These are phyloP conservation scores for Oxygymnocypris stewartii DNA, from an alignment of 2,113 vertebrate species.

Conservation along the genomic window DNA sequence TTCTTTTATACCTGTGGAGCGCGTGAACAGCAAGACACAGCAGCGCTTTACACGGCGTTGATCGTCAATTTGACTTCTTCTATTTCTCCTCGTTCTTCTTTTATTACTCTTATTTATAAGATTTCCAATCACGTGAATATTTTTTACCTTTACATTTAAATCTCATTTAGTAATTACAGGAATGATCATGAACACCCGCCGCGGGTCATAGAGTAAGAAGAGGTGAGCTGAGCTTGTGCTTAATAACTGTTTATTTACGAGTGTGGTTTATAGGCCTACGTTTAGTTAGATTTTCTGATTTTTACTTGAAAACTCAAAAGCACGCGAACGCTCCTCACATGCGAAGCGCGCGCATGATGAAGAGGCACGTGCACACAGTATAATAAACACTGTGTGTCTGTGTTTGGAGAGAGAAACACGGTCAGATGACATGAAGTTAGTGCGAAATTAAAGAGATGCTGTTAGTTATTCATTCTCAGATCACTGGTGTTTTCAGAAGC, in stretches of 20 bases:
- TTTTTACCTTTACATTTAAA: background rate
- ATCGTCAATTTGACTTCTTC: background rate
- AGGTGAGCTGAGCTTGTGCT: background rate
- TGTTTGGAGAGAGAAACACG: background rate
- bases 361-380: background rate
- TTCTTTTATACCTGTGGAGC: background rate
- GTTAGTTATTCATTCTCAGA: background rate
- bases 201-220: background rate
- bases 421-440: background rate
- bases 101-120: background rate
- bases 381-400: background rate
- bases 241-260: background rate
- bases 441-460: background rate
- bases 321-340: background rate
- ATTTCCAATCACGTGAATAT: background rate
- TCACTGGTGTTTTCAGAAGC: constrained; percentile 8
- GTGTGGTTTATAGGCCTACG: too few relatives aligned
- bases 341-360: background rate
- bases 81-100: background rate
- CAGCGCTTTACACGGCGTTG: background rate
- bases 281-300: background rate
- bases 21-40: background rate
- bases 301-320: background rate
- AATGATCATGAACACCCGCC: background rate
- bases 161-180: too few relatives aligned